Conservation (phyloP, 1,140 invertebrate genomes). For the Apolygus lucorum region DNA sequence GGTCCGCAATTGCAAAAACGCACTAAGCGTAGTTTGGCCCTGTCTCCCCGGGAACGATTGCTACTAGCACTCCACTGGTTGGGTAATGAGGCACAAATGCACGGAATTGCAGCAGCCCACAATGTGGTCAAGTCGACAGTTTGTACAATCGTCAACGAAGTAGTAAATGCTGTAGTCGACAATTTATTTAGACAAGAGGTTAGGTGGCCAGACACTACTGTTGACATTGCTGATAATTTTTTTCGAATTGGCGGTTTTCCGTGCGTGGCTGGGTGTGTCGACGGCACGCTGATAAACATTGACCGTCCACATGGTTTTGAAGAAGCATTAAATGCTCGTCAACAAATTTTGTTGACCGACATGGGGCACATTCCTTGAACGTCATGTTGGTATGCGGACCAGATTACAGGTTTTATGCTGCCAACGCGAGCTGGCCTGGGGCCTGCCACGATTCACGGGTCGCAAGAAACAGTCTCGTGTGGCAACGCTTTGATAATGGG, state of each 20-base stretch:
- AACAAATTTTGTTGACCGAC: conserved; percentile 34
- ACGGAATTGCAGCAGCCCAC: conserved; percentile 31
- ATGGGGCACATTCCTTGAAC: conserved; percentile 35
- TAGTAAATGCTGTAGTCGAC: conserved; percentile 25
- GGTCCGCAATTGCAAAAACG: too few relatives aligned
- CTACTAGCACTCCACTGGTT: conserved; percentile 29
- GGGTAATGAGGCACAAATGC: conserved; percentile 31
- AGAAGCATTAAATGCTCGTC: too few relatives aligned
- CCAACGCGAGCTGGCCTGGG: conserved; percentile 32
- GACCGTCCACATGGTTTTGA: conserved; percentile 30
- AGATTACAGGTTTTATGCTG: conserved; percentile 31
- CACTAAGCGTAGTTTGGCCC: too few relatives aligned
- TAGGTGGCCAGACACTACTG: conserved; percentile 26
- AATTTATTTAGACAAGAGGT: conserved; percentile 29
- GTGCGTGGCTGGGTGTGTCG: conserved; percentile 24
- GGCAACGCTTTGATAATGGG: background rate
- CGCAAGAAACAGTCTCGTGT: conserved; percentile 29
- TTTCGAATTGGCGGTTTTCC: conserved; percentile 17
- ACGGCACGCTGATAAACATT: conserved; percentile 34
- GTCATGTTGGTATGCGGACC: conserved; percentile 33
- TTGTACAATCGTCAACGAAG: conserved; percentile 26
- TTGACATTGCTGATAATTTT: conserved; percentile 23
- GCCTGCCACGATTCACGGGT: conserved; percentile 32
- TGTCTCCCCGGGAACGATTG: background rate
- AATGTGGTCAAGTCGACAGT: conserved; percentile 32